These are phyloP conservation scores for Dynastes grantii DNA, from an alignment of 2,888 invertebrate species.

Conservation along the genomic window DNA sequence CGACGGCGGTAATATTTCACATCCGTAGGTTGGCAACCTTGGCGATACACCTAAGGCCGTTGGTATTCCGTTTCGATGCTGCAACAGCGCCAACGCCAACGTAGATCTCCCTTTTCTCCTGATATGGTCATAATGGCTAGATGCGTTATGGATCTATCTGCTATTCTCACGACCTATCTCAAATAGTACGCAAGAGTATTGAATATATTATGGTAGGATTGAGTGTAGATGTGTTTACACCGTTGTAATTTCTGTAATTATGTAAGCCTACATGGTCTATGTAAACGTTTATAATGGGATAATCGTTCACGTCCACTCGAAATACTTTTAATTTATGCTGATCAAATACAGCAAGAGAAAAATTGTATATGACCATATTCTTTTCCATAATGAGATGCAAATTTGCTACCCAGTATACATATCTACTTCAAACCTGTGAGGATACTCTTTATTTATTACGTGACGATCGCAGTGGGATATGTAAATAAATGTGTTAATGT, in stretches of 20 bases:
- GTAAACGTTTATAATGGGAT: too few relatives aligned
- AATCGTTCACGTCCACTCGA: too few relatives aligned
- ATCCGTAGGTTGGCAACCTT: conserved; percentile 55
- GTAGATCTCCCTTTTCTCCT: conserved; percentile 43
- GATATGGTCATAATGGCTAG: conserved; percentile 48
- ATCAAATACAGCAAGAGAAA: too few relatives aligned
- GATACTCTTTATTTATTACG: too few relatives aligned
- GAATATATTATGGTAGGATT: neutral
- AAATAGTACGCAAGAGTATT: conserved; percentile 26
- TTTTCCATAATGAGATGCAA: too few relatives aligned
- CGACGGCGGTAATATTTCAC: conserved; percentile 33
- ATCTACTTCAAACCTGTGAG: too few relatives aligned
- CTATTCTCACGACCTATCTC: conserved; percentile 48
- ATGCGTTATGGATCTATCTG: conserved; percentile 29
- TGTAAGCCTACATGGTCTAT: neutral
- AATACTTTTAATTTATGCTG: too few relatives aligned
- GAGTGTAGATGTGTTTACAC: neutral
- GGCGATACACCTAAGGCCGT: conserved; percentile 55
- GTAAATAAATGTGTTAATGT: too few relatives aligned
- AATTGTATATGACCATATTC: too few relatives aligned
- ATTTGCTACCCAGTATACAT: too few relatives aligned
- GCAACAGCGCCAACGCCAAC: conserved; percentile 47
- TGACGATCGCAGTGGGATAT: too few relatives aligned
- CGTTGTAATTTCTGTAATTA: neutral
- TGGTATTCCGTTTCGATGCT: conserved; percentile 50